These are phyloP conservation scores for Embiotoca jacksoni DNA, from an alignment of 2,113 vertebrate genomes.

Conservation along the genomic window DNA sequence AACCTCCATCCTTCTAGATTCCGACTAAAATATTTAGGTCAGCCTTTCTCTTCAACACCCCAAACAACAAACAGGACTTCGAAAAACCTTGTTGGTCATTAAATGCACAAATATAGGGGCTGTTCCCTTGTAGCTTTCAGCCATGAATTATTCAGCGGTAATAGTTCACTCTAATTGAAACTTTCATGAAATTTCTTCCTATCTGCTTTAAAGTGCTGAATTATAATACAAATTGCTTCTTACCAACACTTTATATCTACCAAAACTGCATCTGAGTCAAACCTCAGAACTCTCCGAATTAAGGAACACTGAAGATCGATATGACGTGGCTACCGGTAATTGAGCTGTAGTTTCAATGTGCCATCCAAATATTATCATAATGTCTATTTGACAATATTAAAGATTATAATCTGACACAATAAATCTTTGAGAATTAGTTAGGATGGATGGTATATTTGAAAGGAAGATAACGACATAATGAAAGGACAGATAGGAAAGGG, in stretches of 20 bases:
- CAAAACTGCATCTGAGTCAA: not conserved
- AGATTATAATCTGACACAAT: constrained; percentile 4
- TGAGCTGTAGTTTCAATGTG: not conserved
- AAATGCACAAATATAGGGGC: not conserved
- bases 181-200: not conserved
- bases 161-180: not conserved
- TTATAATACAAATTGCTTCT: not conserved
- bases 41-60: not conserved
- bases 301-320: not conserved
- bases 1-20: too few relatives aligned
- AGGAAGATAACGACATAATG: constrained; percentile 17
- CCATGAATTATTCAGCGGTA: not conserved
- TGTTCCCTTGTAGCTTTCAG: not conserved
- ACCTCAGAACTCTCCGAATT: not conserved
- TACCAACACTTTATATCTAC: not conserved
- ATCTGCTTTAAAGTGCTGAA: constrained; percentile 3
- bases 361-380: not conserved
- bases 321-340: not conserved
- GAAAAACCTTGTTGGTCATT: not conserved
- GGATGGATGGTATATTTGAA: not conserved
- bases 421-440: not conserved
- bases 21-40: too few relatives aligned
- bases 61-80: not conserved
- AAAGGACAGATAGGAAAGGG: constrained; percentile 11
- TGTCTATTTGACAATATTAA: not conserved